Conservation (phyloP, 92 coral and sea anemone species). For the Palythoa grandis region DNA sequence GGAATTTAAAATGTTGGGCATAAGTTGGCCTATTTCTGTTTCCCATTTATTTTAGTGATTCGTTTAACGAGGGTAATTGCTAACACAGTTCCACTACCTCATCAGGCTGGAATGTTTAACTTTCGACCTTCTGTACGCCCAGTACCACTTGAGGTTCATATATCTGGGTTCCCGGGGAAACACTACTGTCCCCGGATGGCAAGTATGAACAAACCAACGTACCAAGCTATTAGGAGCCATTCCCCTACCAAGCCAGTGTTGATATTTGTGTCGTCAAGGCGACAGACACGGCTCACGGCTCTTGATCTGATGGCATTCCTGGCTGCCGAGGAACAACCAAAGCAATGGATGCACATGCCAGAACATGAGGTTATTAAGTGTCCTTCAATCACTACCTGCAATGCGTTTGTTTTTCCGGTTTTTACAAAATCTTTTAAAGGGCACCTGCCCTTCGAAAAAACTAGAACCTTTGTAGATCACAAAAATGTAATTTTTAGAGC, state of each 20-base stretch:
- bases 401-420: too few species aligned
- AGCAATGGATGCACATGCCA: slow-evolving; percentile 99
- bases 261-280: slow-evolving; percentile 95
- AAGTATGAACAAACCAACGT: slow-evolving; percentile 99
- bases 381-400: too few species aligned
- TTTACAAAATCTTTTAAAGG: too few species aligned
- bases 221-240: slow-evolving; percentile 90
- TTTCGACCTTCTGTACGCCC: slow-evolving; percentile 99
- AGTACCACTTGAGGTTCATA: slow-evolving; percentile 98
- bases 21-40: too few species aligned
- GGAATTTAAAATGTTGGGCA: too few species aligned
- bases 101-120: slow-evolving; percentile 95
- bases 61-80: neutral
- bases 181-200: slow-evolving; percentile 99
- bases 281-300: slow-evolving; percentile 97
- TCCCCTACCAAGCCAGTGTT: slow-evolving; percentile 93
- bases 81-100: neutral
- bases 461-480: too few species aligned
- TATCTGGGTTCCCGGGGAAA: slow-evolving; percentile 95
- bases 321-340: slow-evolving; percentile 88
- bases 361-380: slow-evolving; percentile 79
- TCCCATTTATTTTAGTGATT: too few species aligned
- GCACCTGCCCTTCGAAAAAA: too few species aligned
- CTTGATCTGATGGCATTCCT: slow-evolving; percentile 92
- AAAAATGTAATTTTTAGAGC: too few species aligned